Percentiles rank a stretch among this genome's conserved stretches.
phyloP scores from a whole-genome alignment of 2,113 vertebrate genomes.

The Entosphenus tridentatus region DNA sequence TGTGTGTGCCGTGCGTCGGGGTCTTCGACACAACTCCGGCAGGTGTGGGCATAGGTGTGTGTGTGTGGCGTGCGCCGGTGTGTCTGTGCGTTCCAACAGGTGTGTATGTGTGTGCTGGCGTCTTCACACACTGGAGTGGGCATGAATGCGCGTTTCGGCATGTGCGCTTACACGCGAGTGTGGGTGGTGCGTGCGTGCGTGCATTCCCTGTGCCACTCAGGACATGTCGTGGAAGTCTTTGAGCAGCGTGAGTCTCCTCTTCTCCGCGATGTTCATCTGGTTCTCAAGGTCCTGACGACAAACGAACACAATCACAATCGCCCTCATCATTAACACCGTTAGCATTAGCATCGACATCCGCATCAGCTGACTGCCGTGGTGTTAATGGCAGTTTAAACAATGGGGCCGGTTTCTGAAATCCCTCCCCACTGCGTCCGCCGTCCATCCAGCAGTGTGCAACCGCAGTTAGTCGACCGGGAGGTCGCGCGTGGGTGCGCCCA shows the following conservation, averaged over 20 bases:
- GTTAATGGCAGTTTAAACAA: background rate
- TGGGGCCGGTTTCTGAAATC: background rate
- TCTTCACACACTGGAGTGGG: too few relatives aligned
- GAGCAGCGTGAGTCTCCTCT: constrained; percentile 85
- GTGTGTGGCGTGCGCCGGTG: too few relatives aligned
- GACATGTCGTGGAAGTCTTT: constrained; percentile 75
- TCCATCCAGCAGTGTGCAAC: background rate
- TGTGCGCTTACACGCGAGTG: too few relatives aligned
- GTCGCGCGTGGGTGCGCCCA: too few relatives aligned
- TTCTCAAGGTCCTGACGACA: constrained; percentile 70
- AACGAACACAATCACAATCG: constrained; percentile 9
- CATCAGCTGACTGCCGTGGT: background rate
- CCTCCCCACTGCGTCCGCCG: background rate
- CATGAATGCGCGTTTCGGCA: too few relatives aligned
- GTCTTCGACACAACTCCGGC: too few relatives aligned
- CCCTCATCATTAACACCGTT: background rate
- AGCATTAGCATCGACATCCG: background rate
- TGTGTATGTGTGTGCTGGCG: too few relatives aligned
- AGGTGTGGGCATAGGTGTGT: too few relatives aligned
- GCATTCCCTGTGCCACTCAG: too few relatives aligned
- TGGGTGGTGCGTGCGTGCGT: too few relatives aligned
- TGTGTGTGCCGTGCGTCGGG: too few relatives aligned
- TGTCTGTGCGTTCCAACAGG: too few relatives aligned
- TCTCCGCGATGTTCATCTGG: constrained; percentile 99
- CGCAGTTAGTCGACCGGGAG: background rate